A percentile compares a stretch with the other conserved stretches of the same genome.
These are phyloP conservation scores for Augochlorella aurata DNA, from an alignment of 2,888 invertebrate genomes.

Conservation along the genomic window DNA sequence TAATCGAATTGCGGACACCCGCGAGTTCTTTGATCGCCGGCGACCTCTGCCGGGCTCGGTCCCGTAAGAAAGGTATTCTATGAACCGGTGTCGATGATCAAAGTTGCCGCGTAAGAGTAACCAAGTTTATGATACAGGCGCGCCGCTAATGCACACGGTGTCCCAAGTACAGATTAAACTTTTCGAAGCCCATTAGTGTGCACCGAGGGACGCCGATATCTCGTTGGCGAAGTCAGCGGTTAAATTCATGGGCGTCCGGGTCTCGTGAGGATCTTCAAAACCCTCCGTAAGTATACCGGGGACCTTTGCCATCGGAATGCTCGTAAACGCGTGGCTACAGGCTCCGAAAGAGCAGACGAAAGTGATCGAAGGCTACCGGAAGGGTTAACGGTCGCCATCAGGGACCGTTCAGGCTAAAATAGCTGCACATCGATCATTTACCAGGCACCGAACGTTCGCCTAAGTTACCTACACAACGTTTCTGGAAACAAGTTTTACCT, in stretches of 20 bases:
- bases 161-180: constrained; percentile 56
- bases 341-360: constrained; percentile 3
- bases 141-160: constrained; percentile 55
- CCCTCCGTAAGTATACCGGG: constrained; percentile 35
- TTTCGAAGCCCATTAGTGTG: constrained; percentile 62
- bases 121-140: constrained; percentile 45
- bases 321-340: background rate
- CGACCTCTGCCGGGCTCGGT: background rate
- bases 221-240: constrained; percentile 60
- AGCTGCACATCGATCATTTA: constrained; percentile 5
- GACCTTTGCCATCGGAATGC: constrained; percentile 33
- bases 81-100: constrained; percentile 32
- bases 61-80: constrained; percentile 17
- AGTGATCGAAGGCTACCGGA: constrained; percentile 43
- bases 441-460: background rate
- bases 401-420: constrained; percentile 18
- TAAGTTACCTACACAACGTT: background rate
- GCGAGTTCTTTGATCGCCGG: constrained; percentile 7
- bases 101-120: constrained; percentile 47
- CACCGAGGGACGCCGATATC: constrained; percentile 46
- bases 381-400: constrained; percentile 16
- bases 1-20: background rate
- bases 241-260: constrained; percentile 64
- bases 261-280: constrained; percentile 55
- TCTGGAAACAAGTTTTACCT: background rate